Conservation (phyloP, 2,113 vertebrate genomes). For the Nanger granti region DNA sequence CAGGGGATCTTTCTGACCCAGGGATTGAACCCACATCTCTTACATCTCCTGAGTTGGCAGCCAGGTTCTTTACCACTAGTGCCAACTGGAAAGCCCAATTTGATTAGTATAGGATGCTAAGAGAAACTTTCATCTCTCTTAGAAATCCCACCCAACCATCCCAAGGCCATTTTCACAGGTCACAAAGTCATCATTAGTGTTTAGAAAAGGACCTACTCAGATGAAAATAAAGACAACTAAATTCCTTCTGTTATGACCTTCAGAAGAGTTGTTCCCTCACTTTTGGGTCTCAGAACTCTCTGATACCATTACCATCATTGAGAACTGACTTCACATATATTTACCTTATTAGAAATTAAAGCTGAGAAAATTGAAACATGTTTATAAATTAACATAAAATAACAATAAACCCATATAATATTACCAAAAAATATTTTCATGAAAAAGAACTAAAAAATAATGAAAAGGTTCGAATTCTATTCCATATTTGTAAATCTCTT, state of each 20-base stretch:
- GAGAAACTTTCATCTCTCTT: neutral
- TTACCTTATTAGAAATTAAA: neutral
- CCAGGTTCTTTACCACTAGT: neutral
- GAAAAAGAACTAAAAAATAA: neutral
- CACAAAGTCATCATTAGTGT: neutral
- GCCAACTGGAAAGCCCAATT: neutral
- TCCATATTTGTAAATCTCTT: neutral
- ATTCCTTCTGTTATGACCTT: neutral
- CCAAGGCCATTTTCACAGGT: neutral
- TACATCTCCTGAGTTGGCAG: neutral
- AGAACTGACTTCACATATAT: neutral
- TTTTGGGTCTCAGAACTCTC: neutral
- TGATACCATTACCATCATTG: neutral
- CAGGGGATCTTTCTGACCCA: neutral
- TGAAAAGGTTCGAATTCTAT: neutral
- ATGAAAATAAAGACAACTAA: neutral
- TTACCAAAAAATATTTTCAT: neutral
- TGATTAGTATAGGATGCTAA: no score
- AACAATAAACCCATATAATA: neutral
- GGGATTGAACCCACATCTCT: neutral
- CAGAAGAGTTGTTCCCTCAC: neutral
- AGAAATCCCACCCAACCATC: neutral
- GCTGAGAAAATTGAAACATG: neutral
- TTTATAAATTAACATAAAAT: neutral
- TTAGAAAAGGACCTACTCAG: neutral